Conservation (phyloP, 37 sponge, comb jelly and placozoan species). For the Aphrocallistes beatrix region DNA sequence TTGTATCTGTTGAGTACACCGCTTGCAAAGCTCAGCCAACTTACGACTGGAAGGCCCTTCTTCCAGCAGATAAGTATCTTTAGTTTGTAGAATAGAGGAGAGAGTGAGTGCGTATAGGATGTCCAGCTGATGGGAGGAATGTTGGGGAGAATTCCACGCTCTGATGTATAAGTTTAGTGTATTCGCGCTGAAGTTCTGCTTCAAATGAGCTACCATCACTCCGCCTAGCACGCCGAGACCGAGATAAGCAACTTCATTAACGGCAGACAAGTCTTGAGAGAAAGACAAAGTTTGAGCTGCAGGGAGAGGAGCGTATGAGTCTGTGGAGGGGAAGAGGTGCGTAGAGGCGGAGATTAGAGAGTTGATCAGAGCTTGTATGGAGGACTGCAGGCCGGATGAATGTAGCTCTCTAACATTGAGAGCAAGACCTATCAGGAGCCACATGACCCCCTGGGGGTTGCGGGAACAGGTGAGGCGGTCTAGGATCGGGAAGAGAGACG, state of each 20-base stretch:
- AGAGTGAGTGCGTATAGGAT: not conserved
- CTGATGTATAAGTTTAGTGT: not conserved
- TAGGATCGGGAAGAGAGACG: not conserved
- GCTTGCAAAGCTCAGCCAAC: not conserved
- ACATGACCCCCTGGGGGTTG: not conserved
- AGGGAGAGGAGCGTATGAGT: not conserved
- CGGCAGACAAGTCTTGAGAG: not conserved
- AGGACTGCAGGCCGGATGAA: not conserved
- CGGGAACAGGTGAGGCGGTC: not conserved
- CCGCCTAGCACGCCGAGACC: not conserved
- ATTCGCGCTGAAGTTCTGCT: not conserved
- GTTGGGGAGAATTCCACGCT: not conserved
- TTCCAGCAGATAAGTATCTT: not conserved
- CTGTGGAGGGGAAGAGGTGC: not conserved
- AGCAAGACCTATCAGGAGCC: not conserved
- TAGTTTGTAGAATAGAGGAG: not conserved
- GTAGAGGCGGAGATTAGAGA: not conserved
- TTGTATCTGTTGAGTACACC: not conserved
- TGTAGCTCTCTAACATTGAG: not conserved
- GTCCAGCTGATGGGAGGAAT: not conserved
- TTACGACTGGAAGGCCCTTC: not conserved
- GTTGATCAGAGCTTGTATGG: not conserved
- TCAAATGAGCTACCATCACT: not conserved
- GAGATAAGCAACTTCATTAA: not conserved
- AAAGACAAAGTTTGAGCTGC: not conserved